phyloP scores from a whole-genome alignment of 1,140 invertebrate species.

The Amyelois transitella region DNA sequence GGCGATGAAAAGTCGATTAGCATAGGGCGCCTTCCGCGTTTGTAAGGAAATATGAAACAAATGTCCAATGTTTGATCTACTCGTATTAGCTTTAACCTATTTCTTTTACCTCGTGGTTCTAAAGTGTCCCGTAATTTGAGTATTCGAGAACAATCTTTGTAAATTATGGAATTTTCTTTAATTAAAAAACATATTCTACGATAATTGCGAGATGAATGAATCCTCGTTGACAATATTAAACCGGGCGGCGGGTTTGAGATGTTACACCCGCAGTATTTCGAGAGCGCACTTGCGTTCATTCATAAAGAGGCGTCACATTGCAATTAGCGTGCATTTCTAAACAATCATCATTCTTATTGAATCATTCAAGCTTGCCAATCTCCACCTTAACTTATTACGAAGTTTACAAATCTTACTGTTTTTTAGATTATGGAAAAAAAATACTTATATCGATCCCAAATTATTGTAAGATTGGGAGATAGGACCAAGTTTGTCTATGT shows the following conservation, averaged over 20 bases:
- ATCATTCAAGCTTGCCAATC: neutral
- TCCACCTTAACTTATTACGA: too few relatives aligned
- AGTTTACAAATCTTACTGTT: too few relatives aligned
- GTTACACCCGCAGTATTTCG: slow-evolving; percentile 24
- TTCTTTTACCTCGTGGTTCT: neutral
- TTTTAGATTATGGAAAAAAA: too few relatives aligned
- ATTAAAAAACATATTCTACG: neutral
- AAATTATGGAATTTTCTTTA: neutral
- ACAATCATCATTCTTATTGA: neutral
- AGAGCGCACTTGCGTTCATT: slow-evolving; percentile 30
- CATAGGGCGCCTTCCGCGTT: neutral
- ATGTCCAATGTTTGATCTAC: neutral
- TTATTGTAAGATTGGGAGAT: too few relatives aligned
- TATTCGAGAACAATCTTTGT: neutral
- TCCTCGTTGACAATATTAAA: slow-evolving; percentile 12
- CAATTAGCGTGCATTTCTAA: neutral
- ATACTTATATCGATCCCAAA: too few relatives aligned
- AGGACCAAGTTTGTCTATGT: too few relatives aligned
- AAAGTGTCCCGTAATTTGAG: neutral
- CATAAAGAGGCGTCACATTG: slow-evolving; percentile 14
- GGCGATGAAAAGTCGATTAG: neutral
- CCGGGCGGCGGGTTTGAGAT: too few relatives aligned
- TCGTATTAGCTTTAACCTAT: neutral
- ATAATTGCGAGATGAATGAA: slow-evolving; percentile 7
- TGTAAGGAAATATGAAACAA: neutral